Evolutionary conservation across 2,888 invertebrate species (phyloP).

Genomic region (Calliscelio sp.): DNA sequence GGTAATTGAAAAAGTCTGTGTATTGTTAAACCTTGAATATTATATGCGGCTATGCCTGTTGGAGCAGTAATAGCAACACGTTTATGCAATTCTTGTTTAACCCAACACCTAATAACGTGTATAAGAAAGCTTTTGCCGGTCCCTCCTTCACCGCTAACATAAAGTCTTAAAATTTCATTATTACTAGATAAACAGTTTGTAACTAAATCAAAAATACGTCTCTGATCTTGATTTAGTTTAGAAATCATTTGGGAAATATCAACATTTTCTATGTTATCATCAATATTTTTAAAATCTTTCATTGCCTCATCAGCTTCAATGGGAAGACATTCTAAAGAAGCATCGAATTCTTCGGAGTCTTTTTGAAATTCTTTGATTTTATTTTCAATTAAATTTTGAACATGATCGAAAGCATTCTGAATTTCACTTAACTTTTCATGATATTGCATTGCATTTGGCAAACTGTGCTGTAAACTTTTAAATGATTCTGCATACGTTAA

Average conservation of each 20-base stretch:
- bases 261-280: not conserved
- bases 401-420: conserved; percentile 13
- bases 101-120: conserved; percentile 2
- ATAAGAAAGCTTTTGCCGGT: conserved; percentile 78
- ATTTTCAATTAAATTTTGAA: conserved; percentile 7
- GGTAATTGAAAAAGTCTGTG: conserved; percentile 78
- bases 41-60: conserved; percentile 81
- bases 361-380: conserved; percentile 36
- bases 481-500: conserved; percentile 69
- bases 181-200: conserved; percentile 53
- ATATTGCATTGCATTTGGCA: conserved; percentile 4
- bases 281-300: conserved; percentile 20
- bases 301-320: conserved; percentile 45
- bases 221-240: conserved; percentile 57
- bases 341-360: not conserved
- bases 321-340: conserved; percentile 31
- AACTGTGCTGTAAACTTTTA: conserved; percentile 41
- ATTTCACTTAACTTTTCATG: conserved; percentile 18
- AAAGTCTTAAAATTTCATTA: conserved; percentile 46
- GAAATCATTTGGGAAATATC: conserved; percentile 62
- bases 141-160: conserved; percentile 77
- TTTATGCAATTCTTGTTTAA: conserved; percentile 70
- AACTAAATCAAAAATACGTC: conserved; percentile 21
- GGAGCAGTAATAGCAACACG: conserved; percentile 78
- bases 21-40: conserved; percentile 67